These are phyloP conservation scores for Odocoileus virginianus DNA, from an alignment of 2,113 vertebrate species.

Conservation along the genomic window DNA sequence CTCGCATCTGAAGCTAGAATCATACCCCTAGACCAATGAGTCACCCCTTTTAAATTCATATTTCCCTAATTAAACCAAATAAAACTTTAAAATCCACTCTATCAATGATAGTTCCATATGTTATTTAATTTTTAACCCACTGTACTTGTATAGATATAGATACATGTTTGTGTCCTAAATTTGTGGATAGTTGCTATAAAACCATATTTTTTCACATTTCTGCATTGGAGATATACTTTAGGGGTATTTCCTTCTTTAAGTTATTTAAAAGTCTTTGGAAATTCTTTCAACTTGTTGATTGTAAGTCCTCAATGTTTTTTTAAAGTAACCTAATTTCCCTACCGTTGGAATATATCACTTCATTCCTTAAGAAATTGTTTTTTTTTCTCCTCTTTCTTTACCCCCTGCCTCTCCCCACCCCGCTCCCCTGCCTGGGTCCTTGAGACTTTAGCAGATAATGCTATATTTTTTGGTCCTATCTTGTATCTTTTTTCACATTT, in stretches of 20 bases:
- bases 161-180: neutral
- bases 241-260: neutral
- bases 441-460: neutral
- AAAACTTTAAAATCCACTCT: neutral
- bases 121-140: neutral
- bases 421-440: accelerated
- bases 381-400: neutral
- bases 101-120: neutral
- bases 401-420: neutral
- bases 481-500: neutral
- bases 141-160: neutral
- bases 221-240: neutral
- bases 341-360: neutral
- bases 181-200: neutral
- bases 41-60: neutral
- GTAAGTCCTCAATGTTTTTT: neutral
- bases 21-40: neutral
- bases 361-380: neutral
- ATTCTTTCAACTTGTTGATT: neutral
- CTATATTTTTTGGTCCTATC: neutral
- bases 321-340: neutral
- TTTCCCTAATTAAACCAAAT: neutral
- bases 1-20: neutral
- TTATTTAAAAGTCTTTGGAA: neutral
- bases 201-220: neutral